phyloP scores from a whole-genome alignment of 2,888 invertebrate genomes.

The Elgonia sp. region DNA sequence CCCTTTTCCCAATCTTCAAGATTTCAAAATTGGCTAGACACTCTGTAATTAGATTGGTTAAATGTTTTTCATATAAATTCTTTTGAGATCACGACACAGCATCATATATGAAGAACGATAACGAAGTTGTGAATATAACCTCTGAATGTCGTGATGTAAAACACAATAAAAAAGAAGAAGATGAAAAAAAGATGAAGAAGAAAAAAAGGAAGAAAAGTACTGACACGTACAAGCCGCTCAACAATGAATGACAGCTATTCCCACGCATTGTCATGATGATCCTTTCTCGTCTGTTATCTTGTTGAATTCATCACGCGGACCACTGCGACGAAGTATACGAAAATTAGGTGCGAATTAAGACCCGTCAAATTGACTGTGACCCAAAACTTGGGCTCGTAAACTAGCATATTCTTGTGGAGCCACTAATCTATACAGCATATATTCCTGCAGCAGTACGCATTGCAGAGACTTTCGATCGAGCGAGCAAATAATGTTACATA shows the following conservation, averaged over 20 bases:
- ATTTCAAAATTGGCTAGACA: slow-evolving; percentile 70
- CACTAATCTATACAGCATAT: slow-evolving; percentile 45
- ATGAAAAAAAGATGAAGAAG: slow-evolving; percentile 64
- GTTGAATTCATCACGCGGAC: slow-evolving; percentile 82
- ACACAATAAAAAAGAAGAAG: slow-evolving; percentile 38
- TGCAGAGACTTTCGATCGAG: slow-evolving; percentile 77
- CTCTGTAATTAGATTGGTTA: slow-evolving; percentile 43
- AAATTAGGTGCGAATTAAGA: slow-evolving; percentile 40
- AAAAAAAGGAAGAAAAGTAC: slow-evolving; percentile 74
- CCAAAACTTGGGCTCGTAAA: slow-evolving; percentile 21
- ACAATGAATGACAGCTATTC: slow-evolving; percentile 86
- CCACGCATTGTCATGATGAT: slow-evolving; percentile 85
- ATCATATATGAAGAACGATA: slow-evolving; percentile 52
- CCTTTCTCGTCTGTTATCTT: slow-evolving; percentile 79
- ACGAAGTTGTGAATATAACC: slow-evolving; percentile 78
- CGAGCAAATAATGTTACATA: slow-evolving; percentile 79
- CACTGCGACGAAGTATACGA: slow-evolving; percentile 51
- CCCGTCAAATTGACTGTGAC: slow-evolving; percentile 15
- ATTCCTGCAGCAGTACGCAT: slow-evolving; percentile 64
- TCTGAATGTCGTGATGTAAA: slow-evolving; percentile 76
- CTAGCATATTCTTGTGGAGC: slow-evolving; percentile 13
- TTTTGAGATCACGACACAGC: slow-evolving; percentile 56
- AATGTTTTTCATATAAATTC: slow-evolving; percentile 64
- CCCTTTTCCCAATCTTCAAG: slow-evolving; percentile 42
- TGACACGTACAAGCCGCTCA: slow-evolving; percentile 82